Conservation (phyloP, 2,113 vertebrate genomes). For the Carassius auratus region DNA sequence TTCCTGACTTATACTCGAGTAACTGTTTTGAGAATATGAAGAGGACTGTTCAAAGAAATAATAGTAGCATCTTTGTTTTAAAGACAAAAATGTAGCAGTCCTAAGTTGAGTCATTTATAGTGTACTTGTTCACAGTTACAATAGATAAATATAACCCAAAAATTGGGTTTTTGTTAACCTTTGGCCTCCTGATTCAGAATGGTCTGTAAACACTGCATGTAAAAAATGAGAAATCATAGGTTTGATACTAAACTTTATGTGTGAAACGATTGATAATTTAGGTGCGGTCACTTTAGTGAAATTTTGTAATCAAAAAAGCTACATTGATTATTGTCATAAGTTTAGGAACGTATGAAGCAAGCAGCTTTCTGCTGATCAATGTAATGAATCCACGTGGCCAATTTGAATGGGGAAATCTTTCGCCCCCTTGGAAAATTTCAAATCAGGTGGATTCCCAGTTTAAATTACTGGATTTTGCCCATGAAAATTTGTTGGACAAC, state of each 20-base stretch:
- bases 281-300: neutral
- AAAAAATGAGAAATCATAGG: neutral
- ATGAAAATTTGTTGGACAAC: neutral
- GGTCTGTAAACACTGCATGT: neutral
- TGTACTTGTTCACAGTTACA: neutral
- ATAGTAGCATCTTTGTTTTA: neutral
- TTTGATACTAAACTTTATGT: too few relatives aligned
- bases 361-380: neutral
- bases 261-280: neutral
- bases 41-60: neutral
- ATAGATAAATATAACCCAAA: neutral
- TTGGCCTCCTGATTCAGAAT: neutral
- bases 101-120: neutral
- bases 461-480: neutral
- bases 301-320: neutral
- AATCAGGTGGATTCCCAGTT: neutral
- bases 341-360: neutral
- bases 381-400: neutral
- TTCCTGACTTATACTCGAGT: neutral
- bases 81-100: neutral
- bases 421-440: too few relatives aligned
- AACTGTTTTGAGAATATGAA: neutral
- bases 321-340: neutral
- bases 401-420: neutral
- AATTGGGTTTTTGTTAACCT: neutral